Conservation (phyloP, 2,888 invertebrate genomes). For the Carcina quercana region DNA sequence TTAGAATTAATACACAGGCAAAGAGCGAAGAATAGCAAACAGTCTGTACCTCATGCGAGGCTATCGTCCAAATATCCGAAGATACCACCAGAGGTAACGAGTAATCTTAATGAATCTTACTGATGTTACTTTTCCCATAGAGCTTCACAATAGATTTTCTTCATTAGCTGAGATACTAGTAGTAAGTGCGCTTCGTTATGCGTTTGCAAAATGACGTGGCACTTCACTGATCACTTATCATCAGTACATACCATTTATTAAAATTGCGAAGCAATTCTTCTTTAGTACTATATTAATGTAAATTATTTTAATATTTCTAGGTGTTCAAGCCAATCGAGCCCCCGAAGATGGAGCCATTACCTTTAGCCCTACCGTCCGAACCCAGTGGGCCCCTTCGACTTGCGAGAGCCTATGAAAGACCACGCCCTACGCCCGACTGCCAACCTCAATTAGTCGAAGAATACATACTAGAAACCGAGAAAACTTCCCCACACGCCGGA, state of each 20-base stretch:
- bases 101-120: too few species aligned
- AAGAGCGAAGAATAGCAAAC: conserved; percentile 65
- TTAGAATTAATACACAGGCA: conserved; percentile 78
- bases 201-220: too few species aligned
- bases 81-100: conserved; percentile 67
- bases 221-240: too few species aligned
- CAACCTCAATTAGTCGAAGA: conserved; percentile 89
- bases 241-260: too few species aligned
- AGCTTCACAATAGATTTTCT: too few species aligned
- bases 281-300: too few species aligned
- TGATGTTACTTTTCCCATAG: too few species aligned
- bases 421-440: conserved; percentile 79
- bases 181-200: too few species aligned
- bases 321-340: conserved; percentile 78
- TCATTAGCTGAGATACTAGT: too few species aligned
- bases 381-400: conserved; percentile 46
- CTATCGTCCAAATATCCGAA: conserved; percentile 69
- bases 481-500: conserved; percentile 74
- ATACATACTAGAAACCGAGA: conserved; percentile 91
- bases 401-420: conserved; percentile 75
- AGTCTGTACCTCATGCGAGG: conserved; percentile 56
- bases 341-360: conserved; percentile 76
- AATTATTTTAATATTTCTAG: conserved; percentile 34
- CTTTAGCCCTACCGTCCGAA: conserved; percentile 71
- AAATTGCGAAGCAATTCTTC: too few species aligned